phyloP scores from a whole-genome alignment of 2,888 invertebrate genomes.

The Melieria picta region DNA sequence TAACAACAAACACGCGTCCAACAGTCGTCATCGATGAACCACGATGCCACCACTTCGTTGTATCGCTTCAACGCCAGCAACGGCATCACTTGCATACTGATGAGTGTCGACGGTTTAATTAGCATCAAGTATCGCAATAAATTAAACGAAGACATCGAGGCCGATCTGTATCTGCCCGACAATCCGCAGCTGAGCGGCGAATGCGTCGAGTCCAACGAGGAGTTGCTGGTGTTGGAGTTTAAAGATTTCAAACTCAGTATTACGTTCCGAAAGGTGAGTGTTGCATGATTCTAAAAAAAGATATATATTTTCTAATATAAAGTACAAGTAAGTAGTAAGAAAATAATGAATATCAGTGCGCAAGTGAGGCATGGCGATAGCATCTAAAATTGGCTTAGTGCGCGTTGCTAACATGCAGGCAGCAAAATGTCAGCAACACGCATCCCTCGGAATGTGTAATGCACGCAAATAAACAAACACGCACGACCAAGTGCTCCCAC shows the following conservation, averaged over 20 bases:
- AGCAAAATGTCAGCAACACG: no score
- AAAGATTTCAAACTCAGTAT: conserved; percentile 79
- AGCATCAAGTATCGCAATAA: conserved; percentile 77
- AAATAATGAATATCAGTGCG: no score
- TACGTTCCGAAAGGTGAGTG: conserved; percentile 80
- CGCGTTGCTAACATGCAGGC: no score
- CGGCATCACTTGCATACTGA: conserved; percentile 81
- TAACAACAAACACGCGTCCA: not conserved
- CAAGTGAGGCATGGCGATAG: no score
- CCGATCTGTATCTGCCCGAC: conserved; percentile 80
- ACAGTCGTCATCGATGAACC: conserved; percentile 61
- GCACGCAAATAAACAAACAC: no score
- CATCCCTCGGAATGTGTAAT: no score
- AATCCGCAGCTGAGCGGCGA: conserved; percentile 77
- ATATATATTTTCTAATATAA: no score
- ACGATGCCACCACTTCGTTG: conserved; percentile 68
- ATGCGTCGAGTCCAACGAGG: conserved; percentile 79
- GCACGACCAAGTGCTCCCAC: no score
- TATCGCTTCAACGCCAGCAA: conserved; percentile 77
- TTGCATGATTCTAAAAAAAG: not conserved
- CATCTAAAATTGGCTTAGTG: no score
- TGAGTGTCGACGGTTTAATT: conserved; percentile 76
- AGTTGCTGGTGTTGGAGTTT: conserved; percentile 78
- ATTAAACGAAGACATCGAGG: conserved; percentile 73
- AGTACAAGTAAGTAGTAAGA: no score